These are phyloP conservation scores for Phymatocera aterrima DNA, from an alignment of 2,888 invertebrate genomes.

Conservation along the genomic window DNA sequence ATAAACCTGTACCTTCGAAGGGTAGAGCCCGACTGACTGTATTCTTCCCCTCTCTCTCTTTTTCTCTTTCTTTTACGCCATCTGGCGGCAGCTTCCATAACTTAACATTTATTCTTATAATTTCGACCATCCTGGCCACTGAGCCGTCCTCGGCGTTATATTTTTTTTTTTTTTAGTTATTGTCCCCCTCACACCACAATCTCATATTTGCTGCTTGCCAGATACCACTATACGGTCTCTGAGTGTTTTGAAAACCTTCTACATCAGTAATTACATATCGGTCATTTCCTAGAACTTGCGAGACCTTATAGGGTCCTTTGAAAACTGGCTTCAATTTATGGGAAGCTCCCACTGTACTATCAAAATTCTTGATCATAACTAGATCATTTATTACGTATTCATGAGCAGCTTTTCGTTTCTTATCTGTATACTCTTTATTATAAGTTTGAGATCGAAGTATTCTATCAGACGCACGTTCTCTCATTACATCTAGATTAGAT, in stretches of 20 bases:
- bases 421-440: conserved; percentile 57
- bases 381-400: conserved; percentile 50
- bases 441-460: conserved; percentile 55
- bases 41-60: no score
- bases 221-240: conserved; percentile 49
- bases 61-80: no score
- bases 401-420: conserved; percentile 54
- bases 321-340: conserved; percentile 54
- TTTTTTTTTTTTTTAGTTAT: no score
- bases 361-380: conserved; percentile 53
- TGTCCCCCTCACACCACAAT: no score
- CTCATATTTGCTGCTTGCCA: conserved; percentile 50
- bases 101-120: no score
- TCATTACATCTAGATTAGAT: conserved; percentile 52
- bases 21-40: no score
- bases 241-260: conserved; percentile 49
- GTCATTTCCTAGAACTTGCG: conserved; percentile 51
- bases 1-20: no score
- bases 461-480: conserved; percentile 23
- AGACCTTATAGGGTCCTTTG: conserved; percentile 53
- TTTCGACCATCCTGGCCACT: no score
- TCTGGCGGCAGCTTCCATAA: no score
- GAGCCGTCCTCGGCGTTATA: no score
- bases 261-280: conserved; percentile 53
- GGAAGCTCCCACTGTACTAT: conserved; percentile 50